Evolutionary conservation across 1,140 invertebrate species (phyloP).

Genomic region (Rhagoletis zephyria): DNA sequence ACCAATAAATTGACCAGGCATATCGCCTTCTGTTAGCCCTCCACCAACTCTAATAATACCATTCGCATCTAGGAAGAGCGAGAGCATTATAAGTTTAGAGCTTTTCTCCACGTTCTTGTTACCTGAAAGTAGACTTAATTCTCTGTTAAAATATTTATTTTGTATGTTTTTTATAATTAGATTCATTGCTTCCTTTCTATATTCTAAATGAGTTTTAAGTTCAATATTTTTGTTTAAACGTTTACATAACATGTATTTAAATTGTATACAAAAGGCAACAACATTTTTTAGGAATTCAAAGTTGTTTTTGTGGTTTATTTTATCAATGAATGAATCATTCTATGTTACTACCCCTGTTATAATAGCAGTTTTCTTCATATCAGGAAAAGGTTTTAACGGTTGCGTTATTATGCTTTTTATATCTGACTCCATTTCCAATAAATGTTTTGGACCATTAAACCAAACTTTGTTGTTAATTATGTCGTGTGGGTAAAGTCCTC

Average conservation of each 20-base stretch:
- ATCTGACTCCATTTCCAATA: too few relatives aligned
- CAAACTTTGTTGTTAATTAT: too few relatives aligned
- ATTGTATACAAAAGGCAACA: background rate
- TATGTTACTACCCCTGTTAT: conserved; percentile 38
- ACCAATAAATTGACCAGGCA: background rate
- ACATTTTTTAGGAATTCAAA: background rate
- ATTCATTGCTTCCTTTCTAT: background rate
- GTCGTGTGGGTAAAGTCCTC: too few relatives aligned
- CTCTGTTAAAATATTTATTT: background rate
- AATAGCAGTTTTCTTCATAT: conserved; percentile 64
- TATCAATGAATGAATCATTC: background rate
- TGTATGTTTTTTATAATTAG: background rate
- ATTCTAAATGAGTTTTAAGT: background rate
- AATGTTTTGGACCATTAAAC: too few relatives aligned
- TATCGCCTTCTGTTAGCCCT: background rate
- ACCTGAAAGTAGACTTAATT: too few relatives aligned
- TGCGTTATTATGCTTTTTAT: background rate
- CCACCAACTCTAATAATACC: background rate
- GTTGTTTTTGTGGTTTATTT: background rate
- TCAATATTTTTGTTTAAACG: background rate
- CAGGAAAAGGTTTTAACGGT: conserved; percentile 60
- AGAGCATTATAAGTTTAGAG: background rate
- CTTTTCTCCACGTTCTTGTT: background rate
- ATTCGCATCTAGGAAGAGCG: background rate
- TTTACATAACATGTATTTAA: background rate